phyloP scores from a whole-genome alignment of 2,113 vertebrate species.

The Calyptomena viridis region DNA sequence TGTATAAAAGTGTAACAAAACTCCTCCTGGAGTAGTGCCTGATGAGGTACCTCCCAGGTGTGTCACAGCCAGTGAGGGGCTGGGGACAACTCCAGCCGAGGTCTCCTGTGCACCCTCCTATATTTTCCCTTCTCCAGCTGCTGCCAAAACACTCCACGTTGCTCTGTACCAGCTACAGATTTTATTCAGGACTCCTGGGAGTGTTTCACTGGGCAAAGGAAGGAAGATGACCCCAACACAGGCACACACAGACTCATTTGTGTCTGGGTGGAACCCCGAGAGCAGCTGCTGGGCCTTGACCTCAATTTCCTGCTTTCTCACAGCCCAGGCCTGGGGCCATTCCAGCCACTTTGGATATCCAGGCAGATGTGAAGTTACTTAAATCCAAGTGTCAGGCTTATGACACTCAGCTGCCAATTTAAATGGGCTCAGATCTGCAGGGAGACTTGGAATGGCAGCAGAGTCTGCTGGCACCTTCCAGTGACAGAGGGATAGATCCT shows the following conservation, averaged over 20 bases:
- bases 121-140: neutral
- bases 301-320: neutral
- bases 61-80: neutral
- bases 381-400: neutral
- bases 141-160: neutral
- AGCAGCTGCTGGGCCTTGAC: neutral
- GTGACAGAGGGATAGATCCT: neutral
- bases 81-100: neutral
- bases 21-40: neutral
- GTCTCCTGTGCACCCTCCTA: neutral
- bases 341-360: neutral
- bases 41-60: neutral
- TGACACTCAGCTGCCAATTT: neutral
- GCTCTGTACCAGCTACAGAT: neutral
- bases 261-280: neutral
- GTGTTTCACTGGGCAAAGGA: neutral
- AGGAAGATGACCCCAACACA: neutral
- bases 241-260: neutral
- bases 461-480: neutral
- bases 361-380: slow-evolving; percentile 7
- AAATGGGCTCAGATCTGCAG: neutral
- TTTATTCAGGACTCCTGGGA: neutral
- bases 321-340: neutral
- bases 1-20: neutral
- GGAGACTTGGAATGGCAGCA: rapidly evolving